Base-by-base conservation (phyloP, 2,113 vertebrate genomes). In the Oreotrochilus melanogaster region DNA sequence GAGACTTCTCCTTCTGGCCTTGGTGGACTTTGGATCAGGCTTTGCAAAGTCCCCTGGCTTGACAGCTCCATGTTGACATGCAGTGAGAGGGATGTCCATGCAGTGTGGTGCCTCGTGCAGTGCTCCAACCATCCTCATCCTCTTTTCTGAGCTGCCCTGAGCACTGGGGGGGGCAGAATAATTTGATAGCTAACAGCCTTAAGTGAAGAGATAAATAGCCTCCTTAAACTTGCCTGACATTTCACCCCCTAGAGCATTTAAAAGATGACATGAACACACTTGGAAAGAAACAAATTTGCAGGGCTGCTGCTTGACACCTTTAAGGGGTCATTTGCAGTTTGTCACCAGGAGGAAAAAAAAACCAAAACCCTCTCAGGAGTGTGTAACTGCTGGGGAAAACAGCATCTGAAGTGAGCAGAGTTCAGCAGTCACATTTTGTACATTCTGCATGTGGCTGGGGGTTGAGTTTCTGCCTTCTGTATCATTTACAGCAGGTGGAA, bases 381-480 rank as follows among this genome's bases (percentile, higher is more conserved):
- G 54, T 79, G 53, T 57, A 79, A 17, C 37, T 83, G 67, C 62
- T 8, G 1, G 69, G 47, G 83, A 33, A 25, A 84, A 78, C 45
- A 84, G 50, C 51, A 39, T 85, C 79, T n/a, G 60, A 72, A 72
- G 80, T 3, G 11, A 83, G 14, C 48, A 24, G 73, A 42, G 78
- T 16, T 76, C 70, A 91, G 78, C 91, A 45, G 42, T 31, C 51
- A 11, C 72, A 12, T 88, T 65, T 75, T 47, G 33, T 82, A 10
- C 30, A 4, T n/a, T 31, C 62, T 62, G 69, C 30, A 0, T 65
- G 58, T 45, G 79, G 3, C 58, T 62, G 81, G 47, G 76, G 64
- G 6, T 88, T 66, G 79, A 88, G 42, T 73, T 91, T 88, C 86
- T 94, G 92, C 83, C 82, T 60, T 71, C 86, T 88, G 74, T 61